Conservation (phyloP, 2,113 vertebrate genomes). For the Grus americana region DNA sequence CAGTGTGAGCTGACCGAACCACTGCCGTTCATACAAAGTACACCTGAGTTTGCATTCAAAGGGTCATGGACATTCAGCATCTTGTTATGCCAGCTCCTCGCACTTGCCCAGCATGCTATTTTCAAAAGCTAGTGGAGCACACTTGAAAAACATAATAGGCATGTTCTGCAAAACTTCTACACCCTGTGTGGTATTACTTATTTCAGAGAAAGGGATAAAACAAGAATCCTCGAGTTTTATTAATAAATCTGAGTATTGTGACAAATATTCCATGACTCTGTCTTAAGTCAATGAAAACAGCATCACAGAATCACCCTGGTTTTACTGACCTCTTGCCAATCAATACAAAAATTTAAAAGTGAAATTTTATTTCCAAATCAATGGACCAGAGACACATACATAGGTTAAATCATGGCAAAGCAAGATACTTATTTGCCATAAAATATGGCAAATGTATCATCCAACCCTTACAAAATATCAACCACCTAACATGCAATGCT, state of each 20-base stretch:
- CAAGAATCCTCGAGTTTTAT: neutral
- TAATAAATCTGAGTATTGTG: neutral
- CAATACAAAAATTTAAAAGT: neutral
- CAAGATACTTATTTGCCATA: neutral
- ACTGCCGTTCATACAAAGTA: neutral
- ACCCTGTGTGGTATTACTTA: neutral
- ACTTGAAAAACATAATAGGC: neutral
- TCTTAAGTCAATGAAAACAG: neutral
- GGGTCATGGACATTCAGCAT: neutral
- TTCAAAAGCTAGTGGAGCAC: neutral
- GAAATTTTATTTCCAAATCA: neutral
- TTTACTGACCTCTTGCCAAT: neutral
- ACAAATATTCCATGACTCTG: neutral
- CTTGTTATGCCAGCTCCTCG: neutral
- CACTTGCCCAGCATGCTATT: neutral
- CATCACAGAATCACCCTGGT: neutral
- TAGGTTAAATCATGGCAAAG: neutral
- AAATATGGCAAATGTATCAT: neutral
- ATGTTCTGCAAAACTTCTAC: neutral
- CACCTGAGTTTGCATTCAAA: neutral
- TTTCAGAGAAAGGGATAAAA: neutral
- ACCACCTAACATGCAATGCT: neutral
- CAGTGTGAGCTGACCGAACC: neutral
- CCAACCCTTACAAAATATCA: neutral
- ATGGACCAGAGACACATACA: neutral